These are phyloP conservation scores for Drosophila sproati DNA, from an alignment of 1,140 invertebrate species.

Conservation along the genomic window DNA sequence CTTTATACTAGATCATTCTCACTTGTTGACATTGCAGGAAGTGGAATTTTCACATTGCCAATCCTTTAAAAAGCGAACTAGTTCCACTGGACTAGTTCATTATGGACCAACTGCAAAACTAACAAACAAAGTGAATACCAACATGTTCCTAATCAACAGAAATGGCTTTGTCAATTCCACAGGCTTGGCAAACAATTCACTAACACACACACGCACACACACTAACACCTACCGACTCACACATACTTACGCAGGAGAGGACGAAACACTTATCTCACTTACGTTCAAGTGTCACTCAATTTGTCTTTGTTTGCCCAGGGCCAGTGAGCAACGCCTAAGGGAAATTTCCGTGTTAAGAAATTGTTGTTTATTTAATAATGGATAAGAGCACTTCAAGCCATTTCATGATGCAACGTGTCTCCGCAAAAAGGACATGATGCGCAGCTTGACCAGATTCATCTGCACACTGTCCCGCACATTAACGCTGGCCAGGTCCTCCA, in stretches of 20 bases:
- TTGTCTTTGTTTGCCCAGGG: constrained; percentile 57
- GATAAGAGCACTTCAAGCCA: constrained; percentile 28
- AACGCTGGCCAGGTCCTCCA: constrained; percentile 70
- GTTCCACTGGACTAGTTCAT: background rate
- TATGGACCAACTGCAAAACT: background rate
- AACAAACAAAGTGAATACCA: constrained; percentile 6
- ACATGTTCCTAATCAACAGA: constrained; percentile 73
- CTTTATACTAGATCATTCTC: too few species aligned
- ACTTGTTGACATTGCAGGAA: background rate
- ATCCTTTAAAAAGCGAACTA: background rate
- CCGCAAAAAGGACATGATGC: constrained; percentile 73
- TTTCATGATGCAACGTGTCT: constrained; percentile 52
- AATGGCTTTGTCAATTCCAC: constrained; percentile 32
- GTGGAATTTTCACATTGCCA: background rate
- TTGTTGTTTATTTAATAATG: constrained; percentile 76
- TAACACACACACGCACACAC: background rate
- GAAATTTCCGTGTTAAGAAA: constrained; percentile 16
- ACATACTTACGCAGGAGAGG: constrained; percentile 2
- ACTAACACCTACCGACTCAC: background rate
- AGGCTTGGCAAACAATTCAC: constrained; percentile 23
- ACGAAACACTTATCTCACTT: constrained; percentile 58
- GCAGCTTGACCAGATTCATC: constrained; percentile 78
- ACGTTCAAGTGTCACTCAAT: constrained; percentile 69
- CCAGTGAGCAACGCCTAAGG: constrained; percentile 18
- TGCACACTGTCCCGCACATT: constrained; percentile 60